phyloP scores from a whole-genome alignment of 2,797 vertebrate species.

The Odontamblyopus lacepedii region DNA sequence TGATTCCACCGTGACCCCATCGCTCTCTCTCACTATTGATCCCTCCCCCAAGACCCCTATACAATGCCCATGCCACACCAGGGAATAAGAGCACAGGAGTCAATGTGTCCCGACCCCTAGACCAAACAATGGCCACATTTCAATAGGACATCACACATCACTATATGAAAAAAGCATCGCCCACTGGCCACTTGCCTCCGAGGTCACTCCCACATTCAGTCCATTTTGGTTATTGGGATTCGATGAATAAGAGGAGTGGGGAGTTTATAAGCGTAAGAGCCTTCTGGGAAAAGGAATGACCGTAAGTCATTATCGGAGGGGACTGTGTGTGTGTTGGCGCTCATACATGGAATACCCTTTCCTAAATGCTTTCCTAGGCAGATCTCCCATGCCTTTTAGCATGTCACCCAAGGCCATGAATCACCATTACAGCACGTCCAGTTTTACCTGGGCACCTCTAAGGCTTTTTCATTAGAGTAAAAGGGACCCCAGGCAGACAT shows the following conservation, averaged over 20 bases:
- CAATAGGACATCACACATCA: constrained; percentile 62
- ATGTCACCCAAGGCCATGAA: constrained; percentile 71
- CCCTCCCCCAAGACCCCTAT: constrained; percentile 59
- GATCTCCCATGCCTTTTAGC: constrained; percentile 68
- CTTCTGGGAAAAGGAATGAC: constrained; percentile 35
- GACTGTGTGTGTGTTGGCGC: constrained; percentile 20
- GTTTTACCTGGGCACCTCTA: constrained; percentile 67
- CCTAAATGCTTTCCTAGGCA: constrained; percentile 65
- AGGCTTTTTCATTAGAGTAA: constrained; percentile 80
- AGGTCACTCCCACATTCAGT: constrained; percentile 56
- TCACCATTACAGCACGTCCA: constrained; percentile 64
- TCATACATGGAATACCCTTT: constrained; percentile 54
- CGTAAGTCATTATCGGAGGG: constrained; percentile 45
- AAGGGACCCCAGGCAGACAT: constrained; percentile 61
- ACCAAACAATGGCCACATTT: constrained; percentile 57
- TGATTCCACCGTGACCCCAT: constrained; percentile 68
- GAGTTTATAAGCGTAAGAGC: constrained; percentile 58
- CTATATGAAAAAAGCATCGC: constrained; percentile 59
- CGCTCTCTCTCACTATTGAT: constrained; percentile 70
- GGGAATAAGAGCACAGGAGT: constrained; percentile 48
- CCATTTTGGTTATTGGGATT: constrained; percentile 72
- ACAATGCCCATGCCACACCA: constrained; percentile 57
- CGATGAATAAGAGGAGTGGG: constrained; percentile 33
- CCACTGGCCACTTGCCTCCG: constrained; percentile 36
- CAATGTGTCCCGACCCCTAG: constrained; percentile 45